phyloP scores from a whole-genome alignment of 1,140 invertebrate species.

The Wasmannia auropunctata region DNA sequence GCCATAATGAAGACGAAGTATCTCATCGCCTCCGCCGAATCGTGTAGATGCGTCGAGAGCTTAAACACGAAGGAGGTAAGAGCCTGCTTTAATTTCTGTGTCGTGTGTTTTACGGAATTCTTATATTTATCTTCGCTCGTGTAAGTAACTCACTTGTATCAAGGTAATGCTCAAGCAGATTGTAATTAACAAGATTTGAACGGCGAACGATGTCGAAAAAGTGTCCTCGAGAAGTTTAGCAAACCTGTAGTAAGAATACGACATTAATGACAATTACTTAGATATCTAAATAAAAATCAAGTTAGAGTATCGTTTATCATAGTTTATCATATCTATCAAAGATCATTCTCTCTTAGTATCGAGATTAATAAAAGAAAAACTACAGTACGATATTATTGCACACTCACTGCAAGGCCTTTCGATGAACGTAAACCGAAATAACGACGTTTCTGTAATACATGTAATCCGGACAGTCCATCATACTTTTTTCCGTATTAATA shows the following conservation, averaged over 20 bases:
- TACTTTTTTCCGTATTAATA: background rate
- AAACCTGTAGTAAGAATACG: background rate
- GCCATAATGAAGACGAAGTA: slow-evolving; percentile 42
- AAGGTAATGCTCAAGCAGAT: slow-evolving; percentile 9
- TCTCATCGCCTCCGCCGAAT: slow-evolving; percentile 21
- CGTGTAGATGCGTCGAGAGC: background rate
- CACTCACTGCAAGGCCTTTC: slow-evolving; percentile 22
- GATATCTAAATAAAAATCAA: background rate
- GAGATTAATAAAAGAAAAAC: background rate
- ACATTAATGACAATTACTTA: background rate
- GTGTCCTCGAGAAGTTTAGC: slow-evolving; percentile 4
- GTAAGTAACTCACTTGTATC: slow-evolving; percentile 33
- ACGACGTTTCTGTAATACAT: slow-evolving; percentile 29
- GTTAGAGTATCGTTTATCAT: background rate
- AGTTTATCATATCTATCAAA: background rate
- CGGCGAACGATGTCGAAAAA: slow-evolving; percentile 3
- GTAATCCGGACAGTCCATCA: background rate
- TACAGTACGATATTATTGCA: background rate
- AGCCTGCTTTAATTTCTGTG: background rate
- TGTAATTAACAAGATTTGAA: background rate
- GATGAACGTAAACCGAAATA: slow-evolving; percentile 13
- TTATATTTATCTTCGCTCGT: background rate
- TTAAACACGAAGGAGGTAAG: background rate
- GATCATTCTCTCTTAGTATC: background rate
- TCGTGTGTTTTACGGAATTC: background rate